Base-by-base conservation (phyloP, 2,113 vertebrate genomes). In the Onychostruthus taczanowskii region DNA sequence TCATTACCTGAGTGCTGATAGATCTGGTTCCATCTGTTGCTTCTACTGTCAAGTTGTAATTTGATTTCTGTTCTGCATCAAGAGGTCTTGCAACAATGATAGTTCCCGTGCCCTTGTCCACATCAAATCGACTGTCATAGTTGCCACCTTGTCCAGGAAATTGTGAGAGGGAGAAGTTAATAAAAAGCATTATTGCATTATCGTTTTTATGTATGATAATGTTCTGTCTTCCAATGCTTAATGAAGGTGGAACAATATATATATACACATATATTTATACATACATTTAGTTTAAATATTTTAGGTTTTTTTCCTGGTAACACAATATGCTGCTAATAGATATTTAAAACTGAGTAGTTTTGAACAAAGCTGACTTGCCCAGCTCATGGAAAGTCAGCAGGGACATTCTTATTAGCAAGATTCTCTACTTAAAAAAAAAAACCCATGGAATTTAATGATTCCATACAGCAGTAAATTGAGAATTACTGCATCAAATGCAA, bases 21-120 rank as follows among this genome's bases (percentile, higher is more conserved):
- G 98, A 97, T 96, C 98, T 98, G 84, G 98, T 99, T 96, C 99
- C 99, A 95, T 99, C 99, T 63, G 99, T 99, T 94, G 99, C 99
- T 94, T 99, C 99, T 55, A 99, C 98, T 43, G 99, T 99, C 98
- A 99, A 97, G 98, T 99, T 99, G 96, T 99, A 99, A 98, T 98
- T 98, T 96, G 99, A 99, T 97, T 98, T 99, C 95, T 99, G 98
- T 96, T 99, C 99, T 49, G 99, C 98, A 97, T 99, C 98, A 90
- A 99, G 98, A 84, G 98, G 98, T 96, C 98, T 98, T 33, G 99
- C 99, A 11, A 99, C 98, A 94, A 99, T 98, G 97, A 99, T 95
- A 70, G 99, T 99, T 86, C 99, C 99, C 15, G 98, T 99, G 96
- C 99, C 98, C 97, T 99, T 99, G 96, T 99, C 99, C 97, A 99